Percentiles rank a stretch among this genome's conserved stretches.
phyloP scores from a whole-genome alignment of 2,888 invertebrate species.

The Harmothoe impar region DNA sequence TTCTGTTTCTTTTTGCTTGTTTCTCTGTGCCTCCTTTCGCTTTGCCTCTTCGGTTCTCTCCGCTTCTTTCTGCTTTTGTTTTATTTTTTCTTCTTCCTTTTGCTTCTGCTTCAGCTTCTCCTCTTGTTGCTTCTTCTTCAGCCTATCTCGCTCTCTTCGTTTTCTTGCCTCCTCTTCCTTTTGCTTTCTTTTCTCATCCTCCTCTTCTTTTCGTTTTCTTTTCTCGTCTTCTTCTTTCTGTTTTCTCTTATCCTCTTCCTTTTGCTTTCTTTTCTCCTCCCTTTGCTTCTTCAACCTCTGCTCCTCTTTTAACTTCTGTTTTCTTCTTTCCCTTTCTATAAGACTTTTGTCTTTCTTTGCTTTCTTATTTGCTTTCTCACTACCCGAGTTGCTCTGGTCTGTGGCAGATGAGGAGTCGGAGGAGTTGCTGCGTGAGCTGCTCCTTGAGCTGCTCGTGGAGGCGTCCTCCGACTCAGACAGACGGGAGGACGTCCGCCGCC shows the following conservation, averaged over 20 bases:
- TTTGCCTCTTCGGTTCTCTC: not conserved
- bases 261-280: conserved; percentile 50
- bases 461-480: conserved; percentile 20
- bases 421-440: not conserved
- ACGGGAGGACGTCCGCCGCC: not conserved
- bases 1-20: not conserved
- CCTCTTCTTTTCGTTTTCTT: conserved; percentile 43
- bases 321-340: conserved; percentile 73
- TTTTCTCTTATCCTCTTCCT: conserved; percentile 60
- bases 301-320: conserved; percentile 66
- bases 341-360: conserved; percentile 57
- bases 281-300: conserved; percentile 70
- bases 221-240: conserved; percentile 27
- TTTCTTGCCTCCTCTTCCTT: not conserved
- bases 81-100: not conserved
- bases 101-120: not conserved
- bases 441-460: not conserved
- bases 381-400: not conserved
- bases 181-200: not conserved
- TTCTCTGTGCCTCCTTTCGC: not conserved
- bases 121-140: conserved; percentile 3
- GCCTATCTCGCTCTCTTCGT: not conserved
- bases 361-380: not conserved
- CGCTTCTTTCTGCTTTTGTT: conserved; percentile 31
- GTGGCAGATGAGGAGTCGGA: not conserved